Evolutionary conservation across 2,113 vertebrate species (phyloP).

Genomic region (Apodemus speciosus): DNA sequence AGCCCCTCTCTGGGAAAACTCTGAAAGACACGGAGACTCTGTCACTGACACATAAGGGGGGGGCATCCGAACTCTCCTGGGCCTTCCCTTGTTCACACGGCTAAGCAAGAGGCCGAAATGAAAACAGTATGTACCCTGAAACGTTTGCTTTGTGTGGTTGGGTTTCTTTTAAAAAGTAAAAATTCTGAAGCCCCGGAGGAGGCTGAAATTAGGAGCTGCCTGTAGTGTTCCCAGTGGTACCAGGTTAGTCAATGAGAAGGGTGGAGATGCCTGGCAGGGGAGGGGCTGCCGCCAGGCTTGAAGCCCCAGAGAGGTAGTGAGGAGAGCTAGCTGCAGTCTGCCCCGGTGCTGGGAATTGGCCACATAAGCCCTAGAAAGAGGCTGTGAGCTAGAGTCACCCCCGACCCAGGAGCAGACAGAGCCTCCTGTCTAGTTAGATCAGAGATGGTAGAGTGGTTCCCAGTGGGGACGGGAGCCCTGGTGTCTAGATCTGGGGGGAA

Average conservation of each 20-base stretch:
- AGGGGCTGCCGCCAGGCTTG: background rate
- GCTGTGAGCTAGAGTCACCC: rapidly evolving
- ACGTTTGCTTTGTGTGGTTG: background rate
- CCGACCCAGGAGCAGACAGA: background rate
- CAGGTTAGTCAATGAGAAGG: rapidly evolving
- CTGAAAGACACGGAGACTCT: rapidly evolving
- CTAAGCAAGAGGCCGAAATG: background rate
- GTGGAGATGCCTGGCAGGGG: background rate
- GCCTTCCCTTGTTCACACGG: background rate
- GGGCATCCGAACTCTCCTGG: rapidly evolving
- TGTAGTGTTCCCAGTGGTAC: rapidly evolving
- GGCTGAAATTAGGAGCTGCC: background rate
- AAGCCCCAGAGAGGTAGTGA: background rate
- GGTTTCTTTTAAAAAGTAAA: background rate
- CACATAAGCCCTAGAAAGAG: background rate
- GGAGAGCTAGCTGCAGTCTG: background rate
- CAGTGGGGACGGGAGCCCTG: background rate
- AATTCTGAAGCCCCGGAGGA: background rate
- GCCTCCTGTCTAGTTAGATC: background rate
- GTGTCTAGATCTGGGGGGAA: background rate
- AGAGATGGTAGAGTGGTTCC: background rate
- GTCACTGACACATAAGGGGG: rapidly evolving
- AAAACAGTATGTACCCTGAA: background rate
- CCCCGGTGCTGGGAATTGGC: background rate
- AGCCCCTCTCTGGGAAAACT: background rate